phyloP scores from a whole-genome alignment of 1,140 invertebrate species.

The Scylla paramamosain region DNA sequence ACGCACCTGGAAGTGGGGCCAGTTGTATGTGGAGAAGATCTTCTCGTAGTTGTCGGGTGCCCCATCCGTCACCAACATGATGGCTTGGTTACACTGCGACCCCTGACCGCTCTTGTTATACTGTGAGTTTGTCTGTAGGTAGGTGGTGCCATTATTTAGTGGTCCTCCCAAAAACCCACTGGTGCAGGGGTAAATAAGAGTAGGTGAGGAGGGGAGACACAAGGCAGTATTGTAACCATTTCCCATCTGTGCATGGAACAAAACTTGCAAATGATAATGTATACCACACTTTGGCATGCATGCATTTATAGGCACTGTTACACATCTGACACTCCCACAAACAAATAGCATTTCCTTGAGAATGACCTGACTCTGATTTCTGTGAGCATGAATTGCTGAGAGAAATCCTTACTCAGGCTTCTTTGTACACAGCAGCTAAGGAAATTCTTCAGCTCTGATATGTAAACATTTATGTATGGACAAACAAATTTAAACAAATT shows the following conservation, averaged over 20 bases:
- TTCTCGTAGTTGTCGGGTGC: conserved; percentile 96
- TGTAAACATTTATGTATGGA: conserved; percentile 7
- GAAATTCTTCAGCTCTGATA: too few relatives aligned
- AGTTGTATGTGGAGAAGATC: conserved; percentile 94
- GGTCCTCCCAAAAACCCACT: background rate
- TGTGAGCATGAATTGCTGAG: too few relatives aligned
- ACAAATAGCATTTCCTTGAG: too few relatives aligned
- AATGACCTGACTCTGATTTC: too few relatives aligned
- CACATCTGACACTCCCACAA: too few relatives aligned
- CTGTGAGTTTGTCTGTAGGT: conserved; percentile 59
- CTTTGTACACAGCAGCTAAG: too few relatives aligned
- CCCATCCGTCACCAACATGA: conserved; percentile 99
- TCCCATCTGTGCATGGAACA: background rate
- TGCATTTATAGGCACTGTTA: background rate
- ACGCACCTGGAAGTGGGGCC: conserved; percentile 91
- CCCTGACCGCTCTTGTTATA: conserved; percentile 83
- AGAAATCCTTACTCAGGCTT: too few relatives aligned
- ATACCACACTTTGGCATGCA: background rate
- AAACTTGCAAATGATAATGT: conserved; percentile 5
- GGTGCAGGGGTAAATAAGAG: background rate
- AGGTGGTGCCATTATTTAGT: conserved; percentile 36
- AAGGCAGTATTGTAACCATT: background rate
- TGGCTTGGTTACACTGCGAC: conserved; percentile 96
- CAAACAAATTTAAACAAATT: background rate
- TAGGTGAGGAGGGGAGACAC: background rate